Percentiles rank a stretch among this genome's conserved stretches.
Evolutionary conservation across 2,797 vertebrate species (phyloP).

Genomic region (Linurgus olivaceus): DNA sequence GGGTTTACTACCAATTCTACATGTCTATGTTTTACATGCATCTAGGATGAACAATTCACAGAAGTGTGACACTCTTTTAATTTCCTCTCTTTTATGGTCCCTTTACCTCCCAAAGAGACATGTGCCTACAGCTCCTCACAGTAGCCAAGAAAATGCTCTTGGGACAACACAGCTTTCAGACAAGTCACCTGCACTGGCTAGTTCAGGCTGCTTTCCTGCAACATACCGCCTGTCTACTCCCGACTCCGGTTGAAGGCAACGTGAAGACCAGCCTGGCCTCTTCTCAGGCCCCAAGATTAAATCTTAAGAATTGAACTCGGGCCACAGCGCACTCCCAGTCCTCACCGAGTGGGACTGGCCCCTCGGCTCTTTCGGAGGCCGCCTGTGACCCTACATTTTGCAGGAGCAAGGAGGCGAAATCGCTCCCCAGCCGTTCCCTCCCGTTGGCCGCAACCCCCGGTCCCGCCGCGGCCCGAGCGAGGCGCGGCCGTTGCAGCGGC

Average conservation of each 20-base stretch:
- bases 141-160: background rate
- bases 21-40: rapidly evolving
- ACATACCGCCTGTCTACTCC: rapidly evolving
- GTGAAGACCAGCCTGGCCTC: background rate
- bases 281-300: no score
- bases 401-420: background rate
- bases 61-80: rapidly evolving
- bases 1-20: background rate
- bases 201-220: background rate
- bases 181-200: background rate
- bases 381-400: background rate
- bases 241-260: background rate
- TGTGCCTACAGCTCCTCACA: background rate
- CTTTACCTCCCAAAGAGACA: background rate
- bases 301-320: background rate
- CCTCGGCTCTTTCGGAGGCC: background rate
- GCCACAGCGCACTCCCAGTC: background rate
- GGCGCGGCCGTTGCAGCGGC: background rate
- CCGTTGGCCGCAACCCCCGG: background rate
- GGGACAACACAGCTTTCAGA: rapidly evolving
- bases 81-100: background rate
- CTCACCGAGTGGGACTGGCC: background rate
- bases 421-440: background rate
- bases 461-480: background rate
- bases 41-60: background rate